These are phyloP conservation scores for Pholis gunnellus DNA, from an alignment of 2,113 vertebrate species.

Conservation along the genomic window DNA sequence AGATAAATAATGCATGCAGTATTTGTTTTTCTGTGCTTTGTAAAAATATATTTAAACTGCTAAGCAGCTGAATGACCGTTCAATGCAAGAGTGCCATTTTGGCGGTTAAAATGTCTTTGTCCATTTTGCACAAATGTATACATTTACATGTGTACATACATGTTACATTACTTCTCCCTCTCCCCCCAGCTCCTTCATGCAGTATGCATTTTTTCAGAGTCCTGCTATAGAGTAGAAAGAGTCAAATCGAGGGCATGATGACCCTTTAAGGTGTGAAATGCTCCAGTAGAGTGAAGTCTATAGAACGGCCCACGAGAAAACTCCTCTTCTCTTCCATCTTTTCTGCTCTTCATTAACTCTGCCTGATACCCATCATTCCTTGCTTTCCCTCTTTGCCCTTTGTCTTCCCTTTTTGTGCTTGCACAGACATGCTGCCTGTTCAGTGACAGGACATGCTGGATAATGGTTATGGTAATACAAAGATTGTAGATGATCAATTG, in stretches of 20 bases:
- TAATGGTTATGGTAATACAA: constrained; percentile 43
- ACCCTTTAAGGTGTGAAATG: constrained; percentile 58
- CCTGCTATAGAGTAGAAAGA: constrained; percentile 32
- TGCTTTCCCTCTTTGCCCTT: constrained; percentile 26
- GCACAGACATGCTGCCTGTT: constrained; percentile 36
- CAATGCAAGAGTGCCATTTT: background rate
- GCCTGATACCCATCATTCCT: constrained; percentile 32
- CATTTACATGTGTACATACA: background rate
- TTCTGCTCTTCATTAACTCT: constrained; percentile 47
- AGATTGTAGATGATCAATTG: constrained; percentile 29
- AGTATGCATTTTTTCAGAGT: constrained; percentile 28
- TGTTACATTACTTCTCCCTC: background rate
- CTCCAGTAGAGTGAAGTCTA: constrained; percentile 57
- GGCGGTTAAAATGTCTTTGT: background rate
- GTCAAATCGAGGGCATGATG: constrained; percentile 48
- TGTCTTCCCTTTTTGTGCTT: constrained; percentile 38
- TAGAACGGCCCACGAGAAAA: constrained; percentile 49
- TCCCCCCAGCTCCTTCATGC: constrained; percentile 5
- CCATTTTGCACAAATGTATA: background rate
- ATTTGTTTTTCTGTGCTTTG: background rate
- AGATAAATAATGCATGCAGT: constrained; percentile 3
- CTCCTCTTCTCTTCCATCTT: constrained; percentile 36
- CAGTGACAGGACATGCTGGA: constrained; percentile 35
- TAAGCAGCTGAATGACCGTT: background rate
- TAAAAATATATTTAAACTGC: background rate